These are phyloP conservation scores for Pegea sp. DNA, from an alignment of 23 tunicate genomes.

Conservation along the genomic window DNA sequence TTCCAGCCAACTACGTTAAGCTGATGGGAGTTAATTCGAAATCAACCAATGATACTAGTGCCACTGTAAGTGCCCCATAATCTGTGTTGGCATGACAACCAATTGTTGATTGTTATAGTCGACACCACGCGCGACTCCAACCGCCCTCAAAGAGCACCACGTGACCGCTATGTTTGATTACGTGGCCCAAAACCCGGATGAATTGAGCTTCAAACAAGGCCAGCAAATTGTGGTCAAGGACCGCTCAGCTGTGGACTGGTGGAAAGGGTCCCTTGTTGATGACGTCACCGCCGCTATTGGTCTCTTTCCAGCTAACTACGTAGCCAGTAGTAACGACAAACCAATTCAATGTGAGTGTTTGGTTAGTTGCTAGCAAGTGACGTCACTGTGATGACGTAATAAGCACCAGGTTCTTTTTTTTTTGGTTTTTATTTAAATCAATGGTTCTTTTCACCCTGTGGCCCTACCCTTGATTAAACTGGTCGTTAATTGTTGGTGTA, in stretches of 20 bases:
- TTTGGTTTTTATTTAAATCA: too few relatives aligned
- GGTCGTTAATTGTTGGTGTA: too few relatives aligned
- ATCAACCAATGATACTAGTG: background rate
- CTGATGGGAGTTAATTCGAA: constrained; percentile 15
- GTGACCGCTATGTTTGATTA: constrained; percentile 91
- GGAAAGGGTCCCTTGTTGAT: constrained; percentile 37
- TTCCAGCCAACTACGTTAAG: constrained; percentile 90
- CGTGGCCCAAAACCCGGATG: constrained; percentile 63
- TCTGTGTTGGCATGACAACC: background rate
- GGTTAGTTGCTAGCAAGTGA: too few relatives aligned
- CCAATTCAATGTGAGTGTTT: background rate
- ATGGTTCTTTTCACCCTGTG: too few relatives aligned
- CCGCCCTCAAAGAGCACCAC: constrained; percentile 3
- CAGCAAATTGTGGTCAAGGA: constrained; percentile 42
- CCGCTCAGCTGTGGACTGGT: constrained; percentile 74
- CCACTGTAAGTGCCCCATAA: background rate
- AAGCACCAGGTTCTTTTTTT: too few relatives aligned
- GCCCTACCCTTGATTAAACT: too few relatives aligned
- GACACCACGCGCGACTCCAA: constrained; percentile 1
- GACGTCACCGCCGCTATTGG: constrained; percentile 18
- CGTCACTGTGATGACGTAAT: too few relatives aligned
- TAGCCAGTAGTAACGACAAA: constrained; percentile 2
- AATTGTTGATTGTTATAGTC: background rate
- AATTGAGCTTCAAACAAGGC: constrained; percentile 45
- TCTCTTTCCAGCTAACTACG: constrained; percentile 69